A percentile compares a stretch with the other conserved stretches of the same genome.
These are phyloP conservation scores for Mycetomoellerius zeteki DNA, from an alignment of 1,140 invertebrate genomes.

Conservation along the genomic window DNA sequence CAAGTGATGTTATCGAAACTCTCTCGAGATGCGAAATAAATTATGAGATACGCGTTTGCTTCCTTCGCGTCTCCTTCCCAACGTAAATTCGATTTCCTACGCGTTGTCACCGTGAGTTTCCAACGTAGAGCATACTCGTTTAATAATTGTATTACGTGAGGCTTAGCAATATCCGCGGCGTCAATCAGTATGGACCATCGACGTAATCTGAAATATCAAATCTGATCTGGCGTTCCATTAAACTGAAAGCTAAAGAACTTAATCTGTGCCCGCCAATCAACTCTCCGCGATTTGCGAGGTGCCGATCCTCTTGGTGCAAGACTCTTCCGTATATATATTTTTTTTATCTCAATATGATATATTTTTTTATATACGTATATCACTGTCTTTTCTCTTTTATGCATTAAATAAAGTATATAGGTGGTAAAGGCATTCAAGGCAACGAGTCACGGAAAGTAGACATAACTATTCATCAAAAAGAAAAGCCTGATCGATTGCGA, in stretches of 20 bases:
- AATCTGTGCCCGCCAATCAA: conserved; percentile 59
- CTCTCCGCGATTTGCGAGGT: conserved; percentile 14
- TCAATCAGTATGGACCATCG: conserved; percentile 37
- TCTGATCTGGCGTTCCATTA: conserved; percentile 68
- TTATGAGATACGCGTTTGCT: conserved; percentile 51
- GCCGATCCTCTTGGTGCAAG: background rate
- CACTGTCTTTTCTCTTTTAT: background rate
- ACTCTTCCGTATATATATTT: background rate
- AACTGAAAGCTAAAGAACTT: conserved; percentile 61
- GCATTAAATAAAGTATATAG: conserved; percentile 25
- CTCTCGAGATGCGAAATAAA: conserved; percentile 61
- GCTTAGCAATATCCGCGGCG: conserved; percentile 42
- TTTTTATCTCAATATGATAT: background rate
- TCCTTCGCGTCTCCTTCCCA: background rate
- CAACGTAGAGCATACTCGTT: conserved; percentile 26
- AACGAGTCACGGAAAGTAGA: conserved; percentile 7
- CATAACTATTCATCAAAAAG: conserved; percentile 25
- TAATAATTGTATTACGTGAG: conserved; percentile 62
- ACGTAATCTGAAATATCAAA: conserved; percentile 34
- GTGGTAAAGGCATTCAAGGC: background rate
- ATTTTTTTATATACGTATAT: conserved; percentile 1
- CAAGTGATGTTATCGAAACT: background rate
- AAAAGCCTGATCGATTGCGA: conserved; percentile 17
- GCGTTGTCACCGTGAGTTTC: conserved; percentile 53
- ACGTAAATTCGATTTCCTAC: conserved; percentile 67